Evolutionary conservation across 2,888 invertebrate species (phyloP).

Genomic region (Leucophenga montana): DNA sequence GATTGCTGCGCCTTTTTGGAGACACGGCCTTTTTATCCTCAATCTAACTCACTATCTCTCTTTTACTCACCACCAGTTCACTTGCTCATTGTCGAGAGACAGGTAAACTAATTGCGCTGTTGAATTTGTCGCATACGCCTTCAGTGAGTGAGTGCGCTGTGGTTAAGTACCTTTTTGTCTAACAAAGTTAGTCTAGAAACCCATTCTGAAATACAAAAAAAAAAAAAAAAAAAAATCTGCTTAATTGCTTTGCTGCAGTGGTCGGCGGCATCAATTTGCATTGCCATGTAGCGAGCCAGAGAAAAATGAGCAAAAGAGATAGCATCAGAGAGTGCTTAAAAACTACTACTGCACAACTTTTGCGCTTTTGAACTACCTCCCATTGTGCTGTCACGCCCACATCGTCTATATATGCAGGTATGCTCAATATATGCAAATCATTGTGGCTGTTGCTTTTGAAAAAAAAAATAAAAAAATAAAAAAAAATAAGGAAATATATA

Average conservation of each 20-base stretch:
- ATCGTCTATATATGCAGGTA: too few species aligned
- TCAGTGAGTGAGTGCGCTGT: too few species aligned
- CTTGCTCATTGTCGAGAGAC: neutral
- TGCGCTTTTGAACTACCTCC: neutral
- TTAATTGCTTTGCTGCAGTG: slow-evolving; percentile 13
- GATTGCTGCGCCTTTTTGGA: neutral
- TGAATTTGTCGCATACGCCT: slow-evolving; percentile 21
- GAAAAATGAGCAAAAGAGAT: neutral
- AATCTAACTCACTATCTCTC: slow-evolving; percentile 42
- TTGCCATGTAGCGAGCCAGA: neutral
- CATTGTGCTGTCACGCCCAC: neutral
- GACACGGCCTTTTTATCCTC: slow-evolving; percentile 7
- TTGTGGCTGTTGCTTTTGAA: too few species aligned
- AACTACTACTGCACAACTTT: neutral
- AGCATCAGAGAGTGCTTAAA: neutral
- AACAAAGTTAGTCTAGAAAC: too few species aligned
- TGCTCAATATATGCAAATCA: too few species aligned
- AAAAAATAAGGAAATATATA: too few species aligned
- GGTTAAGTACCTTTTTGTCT: too few species aligned
- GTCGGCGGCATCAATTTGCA: slow-evolving; percentile 5
- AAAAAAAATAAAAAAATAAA: too few species aligned
- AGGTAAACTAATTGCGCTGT: slow-evolving; percentile 15
- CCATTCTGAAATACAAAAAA: neutral
- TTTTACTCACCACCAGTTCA: too few species aligned
- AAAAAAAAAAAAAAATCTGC: neutral